A percentile compares a stretch with the other conserved stretches of the same genome.
Conservation (phyloP, 2,888 invertebrate species). For the Agrochola macilenta region DNA sequence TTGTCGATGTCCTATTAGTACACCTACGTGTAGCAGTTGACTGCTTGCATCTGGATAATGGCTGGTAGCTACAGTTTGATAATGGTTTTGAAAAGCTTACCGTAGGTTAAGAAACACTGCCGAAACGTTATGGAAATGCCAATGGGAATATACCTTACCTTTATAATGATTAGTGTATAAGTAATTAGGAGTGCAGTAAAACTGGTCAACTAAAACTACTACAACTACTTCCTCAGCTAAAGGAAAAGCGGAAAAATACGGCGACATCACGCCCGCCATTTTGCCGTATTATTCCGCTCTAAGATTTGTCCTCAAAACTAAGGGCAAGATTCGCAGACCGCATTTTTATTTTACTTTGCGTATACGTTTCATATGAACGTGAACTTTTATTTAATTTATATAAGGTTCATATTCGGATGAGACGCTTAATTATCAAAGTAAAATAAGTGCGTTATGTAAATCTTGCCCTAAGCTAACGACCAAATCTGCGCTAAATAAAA, state of each 20-base stretch:
- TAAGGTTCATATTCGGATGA: neutral
- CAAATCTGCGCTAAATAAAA: conserved; percentile 3
- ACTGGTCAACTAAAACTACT: neutral
- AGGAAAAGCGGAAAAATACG: conserved; percentile 1
- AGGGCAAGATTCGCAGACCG: neutral
- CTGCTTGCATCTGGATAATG: conserved; percentile 1
- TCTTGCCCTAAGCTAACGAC: neutral
- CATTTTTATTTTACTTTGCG: neutral
- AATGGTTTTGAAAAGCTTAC: neutral
- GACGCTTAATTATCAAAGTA: neutral
- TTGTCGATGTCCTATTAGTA: conserved; percentile 44
- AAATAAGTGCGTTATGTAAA: neutral
- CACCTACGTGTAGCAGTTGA: conserved; percentile 25
- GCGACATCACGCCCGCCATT: neutral
- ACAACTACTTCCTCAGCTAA: neutral
- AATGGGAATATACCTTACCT: neutral
- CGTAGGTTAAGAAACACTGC: neutral
- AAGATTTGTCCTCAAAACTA: neutral
- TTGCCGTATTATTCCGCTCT: neutral
- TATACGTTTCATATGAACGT: neutral
- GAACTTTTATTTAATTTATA: neutral
- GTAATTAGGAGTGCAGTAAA: neutral
- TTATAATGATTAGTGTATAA: neutral
- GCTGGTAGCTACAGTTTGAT: conserved; percentile 7
- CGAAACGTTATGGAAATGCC: neutral